Base-by-base conservation (phyloP, 2,113 vertebrate genomes). In the Regulus satrapa region DNA sequence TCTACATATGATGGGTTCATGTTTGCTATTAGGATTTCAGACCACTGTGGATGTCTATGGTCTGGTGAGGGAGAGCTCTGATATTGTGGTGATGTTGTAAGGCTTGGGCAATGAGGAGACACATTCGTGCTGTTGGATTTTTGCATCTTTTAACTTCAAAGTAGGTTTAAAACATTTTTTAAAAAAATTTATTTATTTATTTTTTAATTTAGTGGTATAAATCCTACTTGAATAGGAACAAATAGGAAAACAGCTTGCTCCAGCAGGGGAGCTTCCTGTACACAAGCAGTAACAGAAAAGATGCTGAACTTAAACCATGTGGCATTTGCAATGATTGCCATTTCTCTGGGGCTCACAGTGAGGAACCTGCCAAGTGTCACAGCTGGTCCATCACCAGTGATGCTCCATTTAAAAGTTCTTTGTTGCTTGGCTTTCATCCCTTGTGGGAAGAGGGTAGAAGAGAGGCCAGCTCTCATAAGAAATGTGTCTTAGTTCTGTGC, bases 401-500 rank as follows among this genome's bases (percentile, higher is more conserved):
- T 1, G 3, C 36, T 56, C 62, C 21, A 38, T 82, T 72, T 76
- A 67, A 73, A 64, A 31, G 18, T 48, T 68, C 14, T 74, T 66
- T 92, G 38, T 45, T 78, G 45, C 54, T 91, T 85, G 81, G 29
- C 74, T 74, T 56, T 26, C 2, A 3, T 62, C 36, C 12, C 32
- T 19, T 3, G 9, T 55, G 41, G 48, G 63, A 90, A 73, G 62
- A 59, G 32, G 28, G 41, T 21, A 64, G 49, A 85, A 51, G 13
- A 86, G 25, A 2, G 2, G 15, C n/a, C 62, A 88, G 45, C 46
- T 91, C 68, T 54, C 0, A n/a, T n/a, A 0, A 79, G 58, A 8
- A 14, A 13, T 29, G 12, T 69, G 40, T 64, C 12, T 56, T 9
- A 3, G 43, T 77, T 95, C 76, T 61, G 21, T 63, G 64, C 21